Conservation (phyloP, 2,888 invertebrate species). For the Tinea trinotella region DNA sequence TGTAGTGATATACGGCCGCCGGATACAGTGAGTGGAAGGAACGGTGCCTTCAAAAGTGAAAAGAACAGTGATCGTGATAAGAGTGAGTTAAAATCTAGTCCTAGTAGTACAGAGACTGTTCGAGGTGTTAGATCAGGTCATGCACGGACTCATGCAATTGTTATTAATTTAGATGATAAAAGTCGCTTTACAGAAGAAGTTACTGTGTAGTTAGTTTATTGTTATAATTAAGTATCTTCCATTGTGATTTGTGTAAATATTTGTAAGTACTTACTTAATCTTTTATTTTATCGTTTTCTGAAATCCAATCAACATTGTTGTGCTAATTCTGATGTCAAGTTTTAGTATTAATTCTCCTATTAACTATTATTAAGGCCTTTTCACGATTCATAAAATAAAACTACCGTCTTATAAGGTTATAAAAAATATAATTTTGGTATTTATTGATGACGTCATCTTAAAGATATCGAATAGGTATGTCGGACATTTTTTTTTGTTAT, state of each 20-base stretch:
- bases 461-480: no score
- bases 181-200: constrained; percentile 87
- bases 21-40: constrained; percentile 43
- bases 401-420: no score
- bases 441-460: no score
- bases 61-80: constrained; percentile 33
- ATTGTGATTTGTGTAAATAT: constrained; percentile 21
- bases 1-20: constrained; percentile 59
- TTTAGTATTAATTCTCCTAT: no score
- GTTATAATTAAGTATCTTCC: constrained; percentile 12
- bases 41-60: constrained; percentile 37
- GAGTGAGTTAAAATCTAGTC: constrained; percentile 50
- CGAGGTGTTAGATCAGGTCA: constrained; percentile 74
- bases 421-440: no score
- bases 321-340: no score
- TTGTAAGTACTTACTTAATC: constrained; percentile 26
- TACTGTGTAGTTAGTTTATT: constrained; percentile 74
- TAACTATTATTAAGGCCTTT: no score
- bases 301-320: no score
- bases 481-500: no score
- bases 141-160: constrained; percentile 81
- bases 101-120: constrained; percentile 49
- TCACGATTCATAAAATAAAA: no score
- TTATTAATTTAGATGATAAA: constrained; percentile 85
- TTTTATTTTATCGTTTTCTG: not conserved